Conservation (phyloP, 1,140 invertebrate species). For the Asbolus verrucosus region DNA sequence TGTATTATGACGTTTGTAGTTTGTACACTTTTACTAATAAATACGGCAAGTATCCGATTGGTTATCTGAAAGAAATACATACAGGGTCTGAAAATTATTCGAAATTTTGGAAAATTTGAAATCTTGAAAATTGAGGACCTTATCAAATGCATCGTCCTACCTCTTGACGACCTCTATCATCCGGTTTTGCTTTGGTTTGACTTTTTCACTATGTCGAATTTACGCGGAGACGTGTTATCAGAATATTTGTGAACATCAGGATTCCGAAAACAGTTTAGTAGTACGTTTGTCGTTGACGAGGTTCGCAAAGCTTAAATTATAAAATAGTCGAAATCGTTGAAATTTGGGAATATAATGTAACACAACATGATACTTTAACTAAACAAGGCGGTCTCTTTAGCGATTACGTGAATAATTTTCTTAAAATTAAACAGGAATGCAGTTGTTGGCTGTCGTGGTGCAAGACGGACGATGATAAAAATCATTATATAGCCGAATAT, state of each 20-base stretch:
- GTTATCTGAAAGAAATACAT: too few species aligned
- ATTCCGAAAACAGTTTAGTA: constrained; percentile 56
- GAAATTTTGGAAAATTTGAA: not conserved
- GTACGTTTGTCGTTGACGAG: constrained; percentile 63
- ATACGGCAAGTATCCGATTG: too few species aligned
- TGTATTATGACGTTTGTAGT: too few species aligned
- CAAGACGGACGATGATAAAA: constrained; percentile 53
- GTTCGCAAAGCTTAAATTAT: constrained; percentile 56
- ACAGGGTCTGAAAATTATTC: too few species aligned
- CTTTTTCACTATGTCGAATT: not conserved
- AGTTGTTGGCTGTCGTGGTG: constrained; percentile 58
- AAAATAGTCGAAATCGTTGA: constrained; percentile 61
- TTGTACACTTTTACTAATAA: too few species aligned
- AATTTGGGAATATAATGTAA: constrained; percentile 61
- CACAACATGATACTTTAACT: constrained; percentile 31
- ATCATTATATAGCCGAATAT: constrained; percentile 56
- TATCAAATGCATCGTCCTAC: not conserved
- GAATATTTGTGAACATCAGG: too few species aligned
- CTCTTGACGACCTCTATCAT: not conserved
- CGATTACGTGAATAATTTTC: constrained; percentile 59
- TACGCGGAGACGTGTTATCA: not conserved
- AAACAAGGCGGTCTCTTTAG: constrained; percentile 56
- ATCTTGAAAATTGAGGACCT: not conserved
- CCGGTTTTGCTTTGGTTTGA: not conserved
- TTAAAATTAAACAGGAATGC: constrained; percentile 61